phyloP scores from a whole-genome alignment of 1,140 invertebrate species.

The Drosophila mojavensis region DNA sequence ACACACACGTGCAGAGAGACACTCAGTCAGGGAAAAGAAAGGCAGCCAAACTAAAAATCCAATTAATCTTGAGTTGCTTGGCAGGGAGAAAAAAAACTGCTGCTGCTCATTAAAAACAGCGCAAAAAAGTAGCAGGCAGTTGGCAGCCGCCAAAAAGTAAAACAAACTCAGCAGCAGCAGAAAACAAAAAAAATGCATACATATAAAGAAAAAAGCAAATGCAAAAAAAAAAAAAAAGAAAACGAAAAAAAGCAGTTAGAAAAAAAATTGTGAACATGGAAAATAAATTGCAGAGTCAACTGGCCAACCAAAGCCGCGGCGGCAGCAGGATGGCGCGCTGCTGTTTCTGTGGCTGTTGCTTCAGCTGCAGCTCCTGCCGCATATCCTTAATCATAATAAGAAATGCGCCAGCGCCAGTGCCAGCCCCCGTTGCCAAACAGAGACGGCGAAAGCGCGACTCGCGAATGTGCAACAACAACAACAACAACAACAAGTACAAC shows the following conservation, averaged over 20 bases:
- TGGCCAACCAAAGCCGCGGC: conserved; percentile 51
- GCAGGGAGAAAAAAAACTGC: conserved; percentile 47
- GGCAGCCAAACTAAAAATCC: conserved; percentile 58
- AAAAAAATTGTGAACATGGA: conserved; percentile 33
- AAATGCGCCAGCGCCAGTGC: conserved; percentile 70
- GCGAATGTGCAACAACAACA: conserved; percentile 37
- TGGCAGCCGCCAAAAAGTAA: conserved; percentile 30
- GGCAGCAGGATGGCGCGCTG: conserved; percentile 25
- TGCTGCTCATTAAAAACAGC: conserved; percentile 64
- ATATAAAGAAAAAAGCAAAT: neutral
- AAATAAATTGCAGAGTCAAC: conserved; percentile 65
- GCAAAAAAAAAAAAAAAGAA: neutral
- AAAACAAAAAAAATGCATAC: neutral
- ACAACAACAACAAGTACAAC: conserved; percentile 30
- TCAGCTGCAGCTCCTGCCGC: conserved; percentile 36
- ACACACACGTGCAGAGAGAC: conserved; percentile 16
- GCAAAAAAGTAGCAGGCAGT: conserved; percentile 58
- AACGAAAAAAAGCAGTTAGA: conserved; percentile 6
- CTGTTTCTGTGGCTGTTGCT: conserved; percentile 13
- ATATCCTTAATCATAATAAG: conserved; percentile 81
- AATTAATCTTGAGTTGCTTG: conserved; percentile 72
- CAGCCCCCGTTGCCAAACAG: conserved; percentile 52
- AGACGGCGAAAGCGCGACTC: conserved; percentile 70
- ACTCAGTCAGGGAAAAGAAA: neutral
- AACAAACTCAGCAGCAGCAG: conserved; percentile 7